A percentile compares a stretch with the other conserved stretches of the same genome.
Evolutionary conservation across 2,797 vertebrate genomes (phyloP).

Genomic region (Phalanger gymnotis): DNA sequence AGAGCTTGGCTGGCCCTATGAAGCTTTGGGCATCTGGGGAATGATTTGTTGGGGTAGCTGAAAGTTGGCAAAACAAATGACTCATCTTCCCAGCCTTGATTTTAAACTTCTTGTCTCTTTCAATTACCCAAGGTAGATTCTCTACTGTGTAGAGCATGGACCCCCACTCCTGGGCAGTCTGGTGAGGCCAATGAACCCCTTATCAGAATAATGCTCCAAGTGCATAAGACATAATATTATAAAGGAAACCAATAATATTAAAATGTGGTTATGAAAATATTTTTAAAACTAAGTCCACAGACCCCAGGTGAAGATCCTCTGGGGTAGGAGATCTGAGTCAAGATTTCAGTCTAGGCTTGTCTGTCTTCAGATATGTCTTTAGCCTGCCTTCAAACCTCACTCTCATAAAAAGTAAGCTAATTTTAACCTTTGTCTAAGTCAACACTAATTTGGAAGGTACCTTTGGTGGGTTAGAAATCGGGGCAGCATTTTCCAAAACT

Average conservation of each 20-base stretch:
- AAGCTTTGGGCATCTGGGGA: not conserved
- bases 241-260: not conserved
- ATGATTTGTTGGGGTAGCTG: not conserved
- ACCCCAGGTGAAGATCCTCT: not conserved
- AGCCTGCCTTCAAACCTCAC: not conserved
- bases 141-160: not conserved
- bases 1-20: not conserved
- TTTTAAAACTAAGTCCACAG: not conserved
- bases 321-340: not conserved
- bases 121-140: not conserved
- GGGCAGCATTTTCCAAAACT: not conserved
- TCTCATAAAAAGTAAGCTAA: not conserved
- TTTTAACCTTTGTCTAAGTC: not conserved
- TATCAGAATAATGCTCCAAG: not conserved
- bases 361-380: not conserved
- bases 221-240: not conserved
- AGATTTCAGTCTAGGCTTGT: not conserved
- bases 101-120: not conserved
- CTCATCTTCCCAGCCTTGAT: not conserved
- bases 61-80: not conserved
- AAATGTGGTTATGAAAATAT: not conserved
- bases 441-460: not conserved
- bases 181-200: not conserved
- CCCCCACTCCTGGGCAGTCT: not conserved
- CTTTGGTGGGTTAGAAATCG: not conserved